Evolutionary conservation across 2,888 invertebrate genomes (phyloP), one percentile per base, ranked within the genome.

Genomic region (Orchesella flavescens): DNA sequence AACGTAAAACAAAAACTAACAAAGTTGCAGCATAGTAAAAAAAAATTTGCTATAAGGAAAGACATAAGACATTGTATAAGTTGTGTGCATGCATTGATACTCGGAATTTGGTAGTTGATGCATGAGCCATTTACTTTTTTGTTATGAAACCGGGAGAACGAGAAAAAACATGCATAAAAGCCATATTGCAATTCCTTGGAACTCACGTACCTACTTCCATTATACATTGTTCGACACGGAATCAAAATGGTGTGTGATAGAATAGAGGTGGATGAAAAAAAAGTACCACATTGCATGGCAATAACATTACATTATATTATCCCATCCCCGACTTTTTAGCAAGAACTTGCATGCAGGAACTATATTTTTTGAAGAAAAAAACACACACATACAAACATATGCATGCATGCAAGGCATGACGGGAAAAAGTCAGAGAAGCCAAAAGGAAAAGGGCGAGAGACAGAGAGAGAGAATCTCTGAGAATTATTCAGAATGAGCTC

Each of bases 291-390:
- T n/a, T n/a, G 49, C 49, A 49, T n/a, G 49, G 49, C 63, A 63
- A 3, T 23, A 63, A 5, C 63, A 63, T 63, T 23, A 12, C 57
- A 10, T 10, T 17, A 57, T 17, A 57, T 24, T 23, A 17, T 59
- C 12, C 10, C 5, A n/a, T 63, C 24, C 21, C n/a, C 9, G 15
- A 10, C 24, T 63, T 73, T 80, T 81, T 81, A 57, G 74, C 73
- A 68, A 81, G 80, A 81, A 74, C 49, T 81, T 81, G 74, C 80
- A 81, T 81, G 80, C 80, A 34, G 34, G 34, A 34, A 34, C 34
- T 34, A 34, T 34, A 34, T 34, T 34, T 34, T 34, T 34, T 34
- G 2, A 7, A 7, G 34, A 34, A 7, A 4, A 34, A 34, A 34
- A 34, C 34, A 34, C 3, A n/a, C n/a, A n/a, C n/a, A n/a, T n/a